These are phyloP conservation scores for Typhlichthys subterraneus DNA, from an alignment of 2,797 vertebrate species.

Conservation along the genomic window DNA sequence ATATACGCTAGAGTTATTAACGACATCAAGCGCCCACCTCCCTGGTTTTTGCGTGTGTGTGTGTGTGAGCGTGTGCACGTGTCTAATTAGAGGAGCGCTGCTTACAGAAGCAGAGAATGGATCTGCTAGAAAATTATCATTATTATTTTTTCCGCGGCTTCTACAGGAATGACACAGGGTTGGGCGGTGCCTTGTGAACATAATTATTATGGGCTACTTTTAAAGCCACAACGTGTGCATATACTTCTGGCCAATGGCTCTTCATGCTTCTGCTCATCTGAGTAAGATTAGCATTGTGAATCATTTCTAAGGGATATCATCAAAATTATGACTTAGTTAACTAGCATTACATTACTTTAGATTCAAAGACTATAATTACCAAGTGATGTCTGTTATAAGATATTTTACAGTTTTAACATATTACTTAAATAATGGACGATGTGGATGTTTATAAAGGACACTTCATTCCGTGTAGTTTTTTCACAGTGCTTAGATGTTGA, in stretches of 20 bases:
- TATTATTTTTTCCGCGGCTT: conserved; percentile 67
- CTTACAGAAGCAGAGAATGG: conserved; percentile 78
- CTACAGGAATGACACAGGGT: conserved; percentile 62
- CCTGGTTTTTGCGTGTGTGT: conserved; percentile 54
- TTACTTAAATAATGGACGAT: no score
- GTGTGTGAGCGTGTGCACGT: conserved; percentile 51
- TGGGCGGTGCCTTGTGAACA: conserved; percentile 65
- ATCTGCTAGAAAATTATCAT: conserved; percentile 78
- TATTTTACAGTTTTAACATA: no score
- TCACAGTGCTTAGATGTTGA: no score
- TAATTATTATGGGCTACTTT: conserved; percentile 52
- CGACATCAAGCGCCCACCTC: conserved; percentile 66
- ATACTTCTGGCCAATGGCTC: conserved; percentile 40
- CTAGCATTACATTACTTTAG: background rate
- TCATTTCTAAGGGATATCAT: conserved; percentile 5
- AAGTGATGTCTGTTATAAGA: no score
- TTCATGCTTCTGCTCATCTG: conserved; percentile 35
- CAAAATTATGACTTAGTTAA: background rate
- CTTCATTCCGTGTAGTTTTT: no score
- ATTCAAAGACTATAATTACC: no score
- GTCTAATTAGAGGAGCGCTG: conserved; percentile 81
- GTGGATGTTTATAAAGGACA: no score
- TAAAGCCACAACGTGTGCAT: conserved; percentile 45
- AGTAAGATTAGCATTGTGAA: conserved; percentile 16
- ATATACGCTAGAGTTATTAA: conserved; percentile 80